phyloP scores from a whole-genome alignment of 2,113 vertebrate genomes.

The Plestiodon gilberti region DNA sequence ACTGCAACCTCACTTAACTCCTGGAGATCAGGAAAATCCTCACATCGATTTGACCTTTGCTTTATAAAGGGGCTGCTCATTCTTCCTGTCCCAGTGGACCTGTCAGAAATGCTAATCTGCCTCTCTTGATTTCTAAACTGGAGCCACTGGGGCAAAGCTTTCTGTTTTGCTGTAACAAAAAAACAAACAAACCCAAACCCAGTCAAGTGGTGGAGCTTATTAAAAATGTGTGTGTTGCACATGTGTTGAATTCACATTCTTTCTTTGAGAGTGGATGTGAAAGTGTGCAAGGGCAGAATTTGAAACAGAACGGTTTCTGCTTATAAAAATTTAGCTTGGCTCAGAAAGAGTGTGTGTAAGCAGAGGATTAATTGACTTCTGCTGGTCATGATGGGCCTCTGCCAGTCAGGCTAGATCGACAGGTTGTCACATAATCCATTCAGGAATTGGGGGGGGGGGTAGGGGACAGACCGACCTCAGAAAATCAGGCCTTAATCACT shows the following conservation, averaged over 20 bases:
- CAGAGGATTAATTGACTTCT: conserved; percentile 84
- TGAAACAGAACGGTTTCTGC: conserved; percentile 71
- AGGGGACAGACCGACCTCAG: conserved; percentile 33
- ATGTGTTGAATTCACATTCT: conserved; percentile 64
- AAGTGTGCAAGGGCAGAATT: conserved; percentile 66
- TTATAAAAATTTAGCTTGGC: conserved; percentile 82
- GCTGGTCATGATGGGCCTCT: conserved; percentile 76
- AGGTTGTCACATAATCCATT: conserved; percentile 63
- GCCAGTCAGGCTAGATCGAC: conserved; percentile 79
- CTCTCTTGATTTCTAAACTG: background rate
- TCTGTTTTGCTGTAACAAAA: background rate
- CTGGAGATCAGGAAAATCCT: conserved; percentile 27
- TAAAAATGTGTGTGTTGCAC: conserved; percentile 21
- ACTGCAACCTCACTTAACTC: conserved; percentile 16
- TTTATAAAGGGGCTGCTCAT: conserved; percentile 13
- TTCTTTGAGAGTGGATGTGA: conserved; percentile 66
- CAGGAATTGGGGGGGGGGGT: background rate
- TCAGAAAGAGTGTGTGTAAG: conserved; percentile 71
- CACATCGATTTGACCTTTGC: conserved; percentile 33
- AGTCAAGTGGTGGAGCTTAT: conserved; percentile 45
- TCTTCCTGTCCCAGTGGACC: conserved; percentile 26
- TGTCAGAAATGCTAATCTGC: conserved; percentile 20
- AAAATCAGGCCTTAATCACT: conserved; percentile 34
- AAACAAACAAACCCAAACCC: rapidly evolving
- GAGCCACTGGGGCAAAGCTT: background rate